Conservation (phyloP, 2,797 vertebrate species). For the Syndactyla subalaris region DNA sequence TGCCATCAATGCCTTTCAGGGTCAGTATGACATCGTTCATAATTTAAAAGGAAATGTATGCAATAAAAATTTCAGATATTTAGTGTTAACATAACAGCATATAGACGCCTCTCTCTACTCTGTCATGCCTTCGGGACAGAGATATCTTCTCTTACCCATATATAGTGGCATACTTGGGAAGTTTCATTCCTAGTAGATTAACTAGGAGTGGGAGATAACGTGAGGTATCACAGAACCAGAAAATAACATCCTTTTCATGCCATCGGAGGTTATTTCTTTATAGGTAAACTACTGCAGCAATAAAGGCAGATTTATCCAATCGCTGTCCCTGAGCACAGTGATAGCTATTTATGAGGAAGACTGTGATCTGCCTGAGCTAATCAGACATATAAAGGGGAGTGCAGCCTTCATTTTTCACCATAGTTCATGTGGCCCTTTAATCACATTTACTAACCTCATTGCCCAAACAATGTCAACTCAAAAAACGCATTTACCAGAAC, state of each 20-base stretch:
- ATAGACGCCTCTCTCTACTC: neutral
- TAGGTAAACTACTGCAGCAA: slow-evolving; percentile 11
- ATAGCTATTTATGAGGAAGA: slow-evolving; percentile 6
- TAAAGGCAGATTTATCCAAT: neutral
- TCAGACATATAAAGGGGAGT: neutral
- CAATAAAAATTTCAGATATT: slow-evolving; percentile 44
- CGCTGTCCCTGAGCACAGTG: neutral
- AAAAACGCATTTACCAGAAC: slow-evolving; percentile 9
- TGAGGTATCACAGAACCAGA: slow-evolving; percentile 34
- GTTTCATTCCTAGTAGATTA: slow-evolving; percentile 57
- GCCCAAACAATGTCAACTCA: slow-evolving; percentile 9
- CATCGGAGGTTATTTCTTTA: slow-evolving; percentile 3
- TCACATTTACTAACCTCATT: neutral
- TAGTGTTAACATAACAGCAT: neutral
- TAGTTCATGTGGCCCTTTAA: neutral
- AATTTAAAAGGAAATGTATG: slow-evolving; percentile 53
- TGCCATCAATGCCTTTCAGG: neutral
- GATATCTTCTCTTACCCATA: slow-evolving; percentile 32
- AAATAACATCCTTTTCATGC: slow-evolving; percentile 29
- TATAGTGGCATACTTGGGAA: slow-evolving; percentile 49
- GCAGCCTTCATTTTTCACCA: neutral
- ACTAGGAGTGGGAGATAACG: slow-evolving; percentile 23
- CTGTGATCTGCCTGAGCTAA: neutral
- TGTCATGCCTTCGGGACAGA: neutral
- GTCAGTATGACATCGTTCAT: neutral